Base-by-base conservation (phyloP, 1,140 invertebrate genomes). In the Zaprionus gabonicus region DNA sequence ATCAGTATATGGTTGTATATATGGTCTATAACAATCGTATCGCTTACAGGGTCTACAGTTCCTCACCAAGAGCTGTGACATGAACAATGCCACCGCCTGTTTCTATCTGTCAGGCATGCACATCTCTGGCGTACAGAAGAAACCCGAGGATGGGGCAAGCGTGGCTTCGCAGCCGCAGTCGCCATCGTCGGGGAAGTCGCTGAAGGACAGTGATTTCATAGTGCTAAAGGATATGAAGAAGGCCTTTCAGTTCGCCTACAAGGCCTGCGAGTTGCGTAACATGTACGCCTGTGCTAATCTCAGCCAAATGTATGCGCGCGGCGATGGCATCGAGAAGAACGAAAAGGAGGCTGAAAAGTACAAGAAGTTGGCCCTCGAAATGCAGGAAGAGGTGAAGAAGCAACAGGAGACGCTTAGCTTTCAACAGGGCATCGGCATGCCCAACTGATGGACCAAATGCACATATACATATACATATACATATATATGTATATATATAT, bases 271-370 rank as follows among this genome's bases (percentile, higher is more conserved):
- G 76, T 90, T 96, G 10, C 96, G 96, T 4, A 96, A 98, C 92
- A 95, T 97, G 65, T 96, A 96, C 87, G 96, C 97, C 2, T 99
- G 98, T 94, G 95, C 95, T 0, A 98, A 98, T 94, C 87, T 98
- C 2, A 96, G 97, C 76, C 95, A 96, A 79, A 92, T 92, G 91
- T 97, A 97, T 90, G 93, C 93, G 15, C 94, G 94, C 69, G 96
- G 96, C 17, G 95, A 96, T 62, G 96, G 97, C 1, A 96, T 95
- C 1, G 94, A 95, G 58, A 95, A 97, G 84, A 95, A 97, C 93
- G 71, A 93, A 46, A 94, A 95, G 66, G 90, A 97, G 78, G 95
- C 97, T 0, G 94, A 96, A 41, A 94, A 95, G 51, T 98, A 95
- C 79, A 96, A 95, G 90, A 93, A 95, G 73, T 94, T 95, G 74